Evolutionary conservation across 2,797 vertebrate species (phyloP).

Genomic region (Mormyrus hasselquistii): DNA sequence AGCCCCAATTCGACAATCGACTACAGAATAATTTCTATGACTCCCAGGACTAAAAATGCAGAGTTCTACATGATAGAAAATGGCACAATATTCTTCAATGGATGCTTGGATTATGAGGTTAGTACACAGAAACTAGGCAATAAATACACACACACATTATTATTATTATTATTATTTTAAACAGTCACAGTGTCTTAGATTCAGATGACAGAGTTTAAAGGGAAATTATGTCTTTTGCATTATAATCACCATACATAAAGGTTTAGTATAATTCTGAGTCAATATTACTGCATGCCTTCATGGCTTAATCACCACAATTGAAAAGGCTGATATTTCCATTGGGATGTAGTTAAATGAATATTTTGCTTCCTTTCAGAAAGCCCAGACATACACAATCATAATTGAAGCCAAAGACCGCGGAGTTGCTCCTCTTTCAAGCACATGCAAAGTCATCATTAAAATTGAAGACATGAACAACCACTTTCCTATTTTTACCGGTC

Average conservation of each 20-base stretch:
- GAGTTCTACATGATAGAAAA: conserved; percentile 46
- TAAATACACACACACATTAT: not conserved
- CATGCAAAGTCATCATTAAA: conserved; percentile 45
- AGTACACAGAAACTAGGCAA: not conserved
- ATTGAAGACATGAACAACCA: conserved; percentile 58
- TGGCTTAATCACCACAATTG: not conserved
- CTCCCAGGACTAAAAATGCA: conserved; percentile 38
- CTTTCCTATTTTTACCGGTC: conserved; percentile 41
- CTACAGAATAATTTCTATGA: conserved; percentile 44
- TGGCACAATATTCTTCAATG: conserved; percentile 51
- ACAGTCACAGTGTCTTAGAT: not conserved
- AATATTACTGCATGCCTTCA: not conserved
- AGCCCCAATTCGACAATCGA: conserved; percentile 37
- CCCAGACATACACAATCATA: conserved; percentile 50
- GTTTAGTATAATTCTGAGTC: not conserved
- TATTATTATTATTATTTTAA: not conserved
- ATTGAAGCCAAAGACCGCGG: conserved; percentile 59
- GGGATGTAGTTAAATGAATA: not conserved
- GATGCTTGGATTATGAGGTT: conserved; percentile 62
- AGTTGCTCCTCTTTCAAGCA: conserved; percentile 42
- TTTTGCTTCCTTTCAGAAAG: conserved; percentile 41
- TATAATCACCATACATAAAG: not conserved
- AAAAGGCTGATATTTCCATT: not conserved
- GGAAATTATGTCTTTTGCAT: not conserved
- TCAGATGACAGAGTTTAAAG: not conserved